Evolutionary conservation across 1,140 invertebrate genomes (phyloP).

Genomic region (Megathymus violae): DNA sequence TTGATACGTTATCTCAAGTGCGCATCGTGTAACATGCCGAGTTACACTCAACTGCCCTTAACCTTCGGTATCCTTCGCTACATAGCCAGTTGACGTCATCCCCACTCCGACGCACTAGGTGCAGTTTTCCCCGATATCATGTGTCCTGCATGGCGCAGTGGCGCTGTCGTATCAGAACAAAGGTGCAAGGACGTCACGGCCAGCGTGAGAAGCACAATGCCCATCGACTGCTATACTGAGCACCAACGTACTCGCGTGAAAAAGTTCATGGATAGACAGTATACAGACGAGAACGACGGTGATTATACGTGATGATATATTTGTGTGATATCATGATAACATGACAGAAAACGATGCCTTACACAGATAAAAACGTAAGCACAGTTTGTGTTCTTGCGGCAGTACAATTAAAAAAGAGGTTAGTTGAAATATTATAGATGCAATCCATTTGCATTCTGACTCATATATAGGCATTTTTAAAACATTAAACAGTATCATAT

Average conservation of each 20-base stretch:
- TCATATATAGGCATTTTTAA: neutral
- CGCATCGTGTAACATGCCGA: no score
- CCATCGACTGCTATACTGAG: no score
- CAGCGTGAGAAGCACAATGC: constrained; percentile 42
- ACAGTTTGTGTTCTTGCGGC: neutral
- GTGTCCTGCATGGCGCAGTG: constrained; percentile 15
- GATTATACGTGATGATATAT: no score
- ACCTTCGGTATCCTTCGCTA: constrained; percentile 7
- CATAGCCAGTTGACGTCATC: constrained; percentile 13
- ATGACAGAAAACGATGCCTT: no score
- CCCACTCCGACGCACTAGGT: constrained; percentile 14
- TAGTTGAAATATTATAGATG: no score
- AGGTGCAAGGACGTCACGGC: constrained; percentile 61
- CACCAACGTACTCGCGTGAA: neutral
- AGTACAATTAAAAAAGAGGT: no score
- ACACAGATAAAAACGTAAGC: neutral
- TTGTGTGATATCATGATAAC: no score
- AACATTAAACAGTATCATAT: neutral
- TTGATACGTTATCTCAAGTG: neutral
- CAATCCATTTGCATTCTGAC: no score
- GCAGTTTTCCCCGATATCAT: constrained; percentile 24
- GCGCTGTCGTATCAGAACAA: constrained; percentile 42
- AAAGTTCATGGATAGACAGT: neutral
- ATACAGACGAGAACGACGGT: neutral
- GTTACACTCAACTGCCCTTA: constrained; percentile 3